phyloP scores from a whole-genome alignment of 2,888 invertebrate genomes.

The Gari tellinella region DNA sequence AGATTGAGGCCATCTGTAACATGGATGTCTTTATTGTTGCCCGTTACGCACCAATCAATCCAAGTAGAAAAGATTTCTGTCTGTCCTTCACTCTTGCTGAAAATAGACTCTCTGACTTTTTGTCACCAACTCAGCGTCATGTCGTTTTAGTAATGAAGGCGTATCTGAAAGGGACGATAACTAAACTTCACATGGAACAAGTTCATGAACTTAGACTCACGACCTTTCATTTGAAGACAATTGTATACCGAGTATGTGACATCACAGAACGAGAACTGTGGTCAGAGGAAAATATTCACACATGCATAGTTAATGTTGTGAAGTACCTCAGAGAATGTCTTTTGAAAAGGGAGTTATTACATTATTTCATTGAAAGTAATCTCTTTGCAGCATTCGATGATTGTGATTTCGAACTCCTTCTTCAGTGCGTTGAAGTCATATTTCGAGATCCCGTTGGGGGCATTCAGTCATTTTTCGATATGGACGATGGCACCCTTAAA shows the following conservation, averaged over 20 bases:
- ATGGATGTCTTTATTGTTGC: conserved; percentile 56
- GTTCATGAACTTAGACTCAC: conserved; percentile 30
- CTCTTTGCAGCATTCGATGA: conserved; percentile 30
- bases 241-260: conserved; percentile 52
- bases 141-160: conserved; percentile 55
- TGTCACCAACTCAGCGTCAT: conserved; percentile 43
- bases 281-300: conserved; percentile 19
- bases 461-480: conserved; percentile 22
- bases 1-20: conserved; percentile 48
- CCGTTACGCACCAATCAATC: conserved; percentile 49
- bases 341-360: conserved; percentile 5
- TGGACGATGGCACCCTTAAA: conserved; percentile 16
- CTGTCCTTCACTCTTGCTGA: conserved; percentile 60
- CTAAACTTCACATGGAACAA: conserved; percentile 11
- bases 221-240: conserved; percentile 59
- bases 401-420: conserved; percentile 11
- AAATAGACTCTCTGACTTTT: conserved; percentile 38
- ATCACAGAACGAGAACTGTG: conserved; percentile 13
- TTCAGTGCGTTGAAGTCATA: conserved; percentile 15
- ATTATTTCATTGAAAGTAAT: conserved; percentile 43
- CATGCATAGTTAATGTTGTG: conserved; percentile 8
- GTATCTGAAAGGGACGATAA: conserved; percentile 45
- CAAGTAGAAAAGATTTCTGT: conserved; percentile 56
- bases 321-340: conserved; percentile 11
- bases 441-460: conserved; percentile 16